phyloP scores from a whole-genome alignment of 2,113 vertebrate species.

The Entomyzon cyanotis region DNA sequence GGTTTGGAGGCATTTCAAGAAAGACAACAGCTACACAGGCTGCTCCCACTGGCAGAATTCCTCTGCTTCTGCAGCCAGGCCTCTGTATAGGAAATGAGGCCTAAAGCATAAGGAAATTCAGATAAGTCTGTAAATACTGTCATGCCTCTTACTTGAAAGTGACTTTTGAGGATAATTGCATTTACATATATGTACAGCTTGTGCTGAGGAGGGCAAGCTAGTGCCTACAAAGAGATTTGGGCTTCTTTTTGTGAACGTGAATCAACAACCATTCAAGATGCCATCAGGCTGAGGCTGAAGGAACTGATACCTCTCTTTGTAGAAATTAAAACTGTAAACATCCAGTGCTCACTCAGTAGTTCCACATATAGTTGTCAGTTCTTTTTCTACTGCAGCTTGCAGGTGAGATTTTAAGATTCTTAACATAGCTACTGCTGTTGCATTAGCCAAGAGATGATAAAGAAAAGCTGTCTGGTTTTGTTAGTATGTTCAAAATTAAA shows the following conservation, averaged over 20 bases:
- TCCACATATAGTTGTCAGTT: not conserved
- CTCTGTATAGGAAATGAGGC: not conserved
- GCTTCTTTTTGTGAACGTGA: not conserved
- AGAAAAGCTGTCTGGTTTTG: not conserved
- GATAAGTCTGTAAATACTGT: not conserved
- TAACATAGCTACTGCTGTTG: not conserved
- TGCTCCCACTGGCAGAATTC: not conserved
- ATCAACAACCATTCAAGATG: not conserved
- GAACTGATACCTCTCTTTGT: not conserved
- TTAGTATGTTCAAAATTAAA: not conserved
- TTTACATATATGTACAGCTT: not conserved
- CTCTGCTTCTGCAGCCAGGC: not conserved
- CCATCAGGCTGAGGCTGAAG: not conserved
- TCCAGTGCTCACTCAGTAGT: not conserved
- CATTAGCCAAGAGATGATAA: not conserved
- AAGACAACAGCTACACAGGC: not conserved
- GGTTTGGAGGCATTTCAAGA: not conserved
- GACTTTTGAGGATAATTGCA: not conserved
- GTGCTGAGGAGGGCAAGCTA: not conserved
- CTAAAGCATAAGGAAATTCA: not conserved
- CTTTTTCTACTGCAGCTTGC: not conserved
- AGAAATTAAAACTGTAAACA: not conserved
- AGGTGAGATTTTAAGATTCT: not conserved
- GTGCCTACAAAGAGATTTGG: not conserved
- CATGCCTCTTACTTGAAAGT: not conserved